A percentile compares a stretch with the other conserved stretches of the same genome.
Evolutionary conservation across 2,888 invertebrate species (phyloP).

Genomic region (Phania funesta): DNA sequence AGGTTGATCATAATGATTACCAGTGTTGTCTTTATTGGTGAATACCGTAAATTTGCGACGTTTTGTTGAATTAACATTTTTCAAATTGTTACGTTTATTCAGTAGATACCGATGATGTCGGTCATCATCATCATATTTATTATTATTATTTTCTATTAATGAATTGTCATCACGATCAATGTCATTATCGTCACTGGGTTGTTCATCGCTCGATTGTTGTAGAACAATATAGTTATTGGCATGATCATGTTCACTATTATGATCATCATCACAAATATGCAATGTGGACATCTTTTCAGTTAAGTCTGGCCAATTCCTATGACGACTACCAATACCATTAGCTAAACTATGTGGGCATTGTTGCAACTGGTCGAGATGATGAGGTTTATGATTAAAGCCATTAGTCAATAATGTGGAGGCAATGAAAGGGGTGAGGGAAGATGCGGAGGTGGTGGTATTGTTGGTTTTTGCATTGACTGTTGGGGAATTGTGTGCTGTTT

Average conservation of each 20-base stretch:
- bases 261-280: constrained; percentile 73
- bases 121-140: constrained; percentile 30
- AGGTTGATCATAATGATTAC: constrained; percentile 57
- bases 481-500: constrained; percentile 33
- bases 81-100: constrained; percentile 69
- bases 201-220: constrained; percentile 54
- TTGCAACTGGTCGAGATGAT: constrained; percentile 43
- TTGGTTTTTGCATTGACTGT: constrained; percentile 12
- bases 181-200: constrained; percentile 56
- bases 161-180: constrained; percentile 41
- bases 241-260: constrained; percentile 65
- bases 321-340: constrained; percentile 56
- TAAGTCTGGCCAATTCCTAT: constrained; percentile 65
- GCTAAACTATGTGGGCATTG: constrained; percentile 54
- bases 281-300: constrained; percentile 68
- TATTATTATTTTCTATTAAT: constrained; percentile 70
- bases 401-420: constrained; percentile 50
- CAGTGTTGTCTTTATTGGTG: constrained; percentile 61
- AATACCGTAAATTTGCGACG: constrained; percentile 55
- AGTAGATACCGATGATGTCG: constrained; percentile 65
- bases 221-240: constrained; percentile 65
- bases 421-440: constrained; percentile 7
- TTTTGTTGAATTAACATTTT: constrained; percentile 58
- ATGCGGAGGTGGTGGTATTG: constrained; percentile 2
- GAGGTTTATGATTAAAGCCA: constrained; percentile 55